Evolutionary conservation across 2,888 invertebrate genomes (phyloP), one percentile per base, ranked within the genome.

Genomic region (Pycnomerus fuliginosus): DNA sequence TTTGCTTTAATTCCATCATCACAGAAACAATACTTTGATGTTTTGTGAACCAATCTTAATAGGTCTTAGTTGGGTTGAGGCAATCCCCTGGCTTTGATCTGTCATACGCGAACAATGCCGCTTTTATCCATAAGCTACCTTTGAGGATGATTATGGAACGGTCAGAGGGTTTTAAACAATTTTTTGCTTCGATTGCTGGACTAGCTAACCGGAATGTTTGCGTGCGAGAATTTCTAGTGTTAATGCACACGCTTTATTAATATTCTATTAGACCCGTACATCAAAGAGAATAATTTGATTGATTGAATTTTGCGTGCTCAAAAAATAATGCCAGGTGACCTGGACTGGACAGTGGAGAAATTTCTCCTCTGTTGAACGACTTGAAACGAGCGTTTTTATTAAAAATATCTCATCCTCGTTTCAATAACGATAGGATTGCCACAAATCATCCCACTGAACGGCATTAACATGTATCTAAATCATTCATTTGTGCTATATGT

Each of bases 31-130:
- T 54, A 56, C 56, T 56, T 56, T 56, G 56, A 56, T 55, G 56
- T 56, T 51, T 55, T 54, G 50, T 56, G 54, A 56, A 56, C 54
- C 56, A 56, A 40, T 54, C 56, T 55, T 56, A 56, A 56, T 56
- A 35, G 53, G 54, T 56, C 56, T 56, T 56, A 56, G 54, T 52
- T 49, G 28, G 28, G 22, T 31, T 46, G 36, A 35, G 4, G 34
- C 43, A 47, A 47, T 42, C 47, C 38, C 42, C 38, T 40, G 44
- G 17, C 48, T 48, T 48, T 48, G 48, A 48, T 48, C 48, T 30
- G 1, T 48, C 48, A 48, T 40, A 44, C 44, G 48, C 44, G 41
- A 48, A 48, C 48, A 48, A 48, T 48, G 41, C 34, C 28, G 44
- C 48, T 40, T 44, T 41, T 40, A 48, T 43, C 48, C 16, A 15